Evolutionary conservation across 2,797 vertebrate species (phyloP), one percentile per base, ranked within the genome.

Genomic region (Acrossocheilus fasciatus): DNA sequence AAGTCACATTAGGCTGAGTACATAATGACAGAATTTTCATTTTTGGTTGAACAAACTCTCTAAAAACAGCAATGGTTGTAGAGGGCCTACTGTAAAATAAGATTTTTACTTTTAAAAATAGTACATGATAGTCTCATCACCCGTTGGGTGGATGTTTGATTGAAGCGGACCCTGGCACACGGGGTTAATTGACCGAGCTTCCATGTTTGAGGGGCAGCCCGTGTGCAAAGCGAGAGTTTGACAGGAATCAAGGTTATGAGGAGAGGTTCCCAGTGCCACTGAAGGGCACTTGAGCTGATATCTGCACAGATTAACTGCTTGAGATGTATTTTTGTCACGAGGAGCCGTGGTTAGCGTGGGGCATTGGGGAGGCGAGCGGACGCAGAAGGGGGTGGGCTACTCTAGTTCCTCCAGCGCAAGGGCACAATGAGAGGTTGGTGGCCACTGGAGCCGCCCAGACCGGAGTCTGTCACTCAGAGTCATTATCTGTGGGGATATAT

Each of bases 281-380:
- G 90, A 87, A 93, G 94, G 92, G 93, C 92, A 94, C 95, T 95
- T 93, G 91, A 95, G 95, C 95, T 93, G 93, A 95, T 95, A 95
- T 95, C 93, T 93, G 92, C 91, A 93, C 94, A 96, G 94, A 96
- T 95, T 95, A 96, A 95, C 95, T 94, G 95, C 94, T 95, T 93
- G 94, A 87, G 83, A 88, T 91, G 87, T 86, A 84, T 88, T 73
- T 90, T 88, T 90, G 88, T 41, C 88, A 87, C 76, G 73, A 89
- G 90, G 73, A 88, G 72, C 73, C 39, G 59, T 79, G 78, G 82
- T 78, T 36, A 88, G 83, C 7, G 81, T 26, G 80, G 41, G 84
- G 57, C 75, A 73, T 15, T 23, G 34, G 45, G 62, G 30, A 69
- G 34, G 34, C 17, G 66, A 62, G 77, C 74, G 20, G 76, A n/a